These are phyloP conservation scores for Nysson spinosus DNA, from an alignment of 2,888 invertebrate species.

Conservation along the genomic window DNA sequence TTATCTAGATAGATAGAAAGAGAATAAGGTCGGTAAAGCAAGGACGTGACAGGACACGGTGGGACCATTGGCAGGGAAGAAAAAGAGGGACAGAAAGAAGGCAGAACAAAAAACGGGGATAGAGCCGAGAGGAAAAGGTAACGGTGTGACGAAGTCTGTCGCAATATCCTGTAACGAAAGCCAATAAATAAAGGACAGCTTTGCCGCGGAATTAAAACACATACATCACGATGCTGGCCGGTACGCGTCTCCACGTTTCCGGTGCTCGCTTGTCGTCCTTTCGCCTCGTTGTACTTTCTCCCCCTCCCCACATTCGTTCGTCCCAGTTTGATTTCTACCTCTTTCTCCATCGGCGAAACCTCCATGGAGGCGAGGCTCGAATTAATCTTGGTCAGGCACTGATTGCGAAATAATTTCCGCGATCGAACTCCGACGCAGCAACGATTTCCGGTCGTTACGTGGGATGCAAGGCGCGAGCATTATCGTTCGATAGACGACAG, in stretches of 20 bases:
- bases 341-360: background rate
- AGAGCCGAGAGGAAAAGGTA: slow-evolving; percentile 5
- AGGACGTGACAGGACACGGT: background rate
- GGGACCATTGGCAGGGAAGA: background rate
- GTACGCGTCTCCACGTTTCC: slow-evolving; percentile 55
- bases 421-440: slow-evolving; percentile 21
- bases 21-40: background rate
- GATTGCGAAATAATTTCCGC: slow-evolving; percentile 56
- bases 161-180: slow-evolving; percentile 72
- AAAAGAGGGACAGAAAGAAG: slow-evolving; percentile 6
- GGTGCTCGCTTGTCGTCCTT: slow-evolving; percentile 43
- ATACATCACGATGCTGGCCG: slow-evolving; percentile 67
- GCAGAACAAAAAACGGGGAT: background rate
- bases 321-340: background rate
- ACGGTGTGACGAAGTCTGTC: slow-evolving; percentile 65
- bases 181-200: slow-evolving; percentile 72
- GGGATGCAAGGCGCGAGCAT: slow-evolving; percentile 21
- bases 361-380: slow-evolving; percentile 25
- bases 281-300: slow-evolving; percentile 28
- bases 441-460: slow-evolving; percentile 27
- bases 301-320: slow-evolving; percentile 19
- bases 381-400: slow-evolving; percentile 47
- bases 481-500: background rate
- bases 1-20: background rate
- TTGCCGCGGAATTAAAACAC: slow-evolving; percentile 71